Evolutionary conservation across 1,140 invertebrate species (phyloP), one percentile per base, ranked within the genome.

Genomic region (Luehdorfia chinensis): DNA sequence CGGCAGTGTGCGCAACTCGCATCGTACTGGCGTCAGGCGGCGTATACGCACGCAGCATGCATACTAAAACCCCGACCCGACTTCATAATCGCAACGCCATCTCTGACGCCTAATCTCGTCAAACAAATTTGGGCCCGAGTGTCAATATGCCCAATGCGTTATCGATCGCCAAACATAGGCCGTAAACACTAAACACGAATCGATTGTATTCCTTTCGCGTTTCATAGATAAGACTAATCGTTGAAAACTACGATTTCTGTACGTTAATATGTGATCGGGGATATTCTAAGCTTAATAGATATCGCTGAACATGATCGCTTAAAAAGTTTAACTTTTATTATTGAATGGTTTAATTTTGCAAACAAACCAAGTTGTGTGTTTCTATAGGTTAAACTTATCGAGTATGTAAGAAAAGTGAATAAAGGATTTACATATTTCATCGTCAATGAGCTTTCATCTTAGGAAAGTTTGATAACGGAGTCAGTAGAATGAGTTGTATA

Each of bases 21-120:
- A 9, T 9, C 6, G 53, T 60, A 52, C 58, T 74, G 78, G 76
- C 78, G 79, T 84, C 79, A 75, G 73, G 66, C 74, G 63, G 68
- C 75, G 74, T 61, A 56, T 49, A 58, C 76, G 78, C 70, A 83
- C 78, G 76, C 77, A 64, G 64, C 67, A 63, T 73, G 80, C 76
- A 84, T 84, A 85, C 78, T 85, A 85, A 84, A 72, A 72, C 43
- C 74, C 52, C 64, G 59, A 51, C 66, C 60, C 66, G 59, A 71
- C 70, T 60, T 58, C 48, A 76, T 71, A 72, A 79, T 81, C 77
- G 75, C 67, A 55, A 74, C 59, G 55, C 57, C 73, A 76, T 69
- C 63, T 66, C 58, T 60, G 43, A 55, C 55, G 55, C 64, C 64
- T 75, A 75, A 84, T 76, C 69, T 78, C 54, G 51, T 34, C 65